Conservation (phyloP, 2,888 invertebrate genomes). For the Dusona sp. region DNA sequence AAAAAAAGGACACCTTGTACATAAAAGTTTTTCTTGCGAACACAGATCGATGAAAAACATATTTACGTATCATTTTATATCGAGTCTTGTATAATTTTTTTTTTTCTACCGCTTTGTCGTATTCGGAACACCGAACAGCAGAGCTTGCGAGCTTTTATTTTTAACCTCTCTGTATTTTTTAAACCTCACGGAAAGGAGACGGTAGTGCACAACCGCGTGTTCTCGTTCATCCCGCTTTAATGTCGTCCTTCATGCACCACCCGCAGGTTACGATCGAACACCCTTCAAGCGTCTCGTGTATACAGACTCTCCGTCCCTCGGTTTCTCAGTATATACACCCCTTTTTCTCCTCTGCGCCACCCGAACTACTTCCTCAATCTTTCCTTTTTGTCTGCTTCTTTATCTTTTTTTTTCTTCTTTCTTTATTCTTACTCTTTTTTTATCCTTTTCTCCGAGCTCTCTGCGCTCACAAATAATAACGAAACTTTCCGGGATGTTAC, state of each 20-base stretch:
- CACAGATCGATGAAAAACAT: not conserved
- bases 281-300: conserved; percentile 34
- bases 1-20: not conserved
- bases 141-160: conserved; percentile 37
- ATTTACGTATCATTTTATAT: not conserved
- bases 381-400: conserved; percentile 16
- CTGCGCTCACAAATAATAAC: not conserved
- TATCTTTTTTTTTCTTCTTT: not conserved
- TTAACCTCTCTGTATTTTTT: conserved; percentile 37
- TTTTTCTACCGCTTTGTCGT: not conserved
- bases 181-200: not conserved
- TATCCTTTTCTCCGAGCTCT: not conserved
- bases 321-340: conserved; percentile 24
- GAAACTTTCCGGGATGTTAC: not conserved
- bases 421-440: not conserved
- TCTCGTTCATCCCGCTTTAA: conserved; percentile 60
- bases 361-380: conserved; percentile 48
- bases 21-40: not conserved
- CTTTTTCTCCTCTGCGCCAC: conserved; percentile 27
- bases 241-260: conserved; percentile 21
- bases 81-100: not conserved
- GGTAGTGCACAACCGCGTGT: not conserved
- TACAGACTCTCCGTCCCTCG: conserved; percentile 10
- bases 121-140: conserved; percentile 20
- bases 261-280: conserved; percentile 53